Base-by-base conservation (phyloP, 1,140 invertebrate genomes). In the Pseudomyrmex concolor region DNA sequence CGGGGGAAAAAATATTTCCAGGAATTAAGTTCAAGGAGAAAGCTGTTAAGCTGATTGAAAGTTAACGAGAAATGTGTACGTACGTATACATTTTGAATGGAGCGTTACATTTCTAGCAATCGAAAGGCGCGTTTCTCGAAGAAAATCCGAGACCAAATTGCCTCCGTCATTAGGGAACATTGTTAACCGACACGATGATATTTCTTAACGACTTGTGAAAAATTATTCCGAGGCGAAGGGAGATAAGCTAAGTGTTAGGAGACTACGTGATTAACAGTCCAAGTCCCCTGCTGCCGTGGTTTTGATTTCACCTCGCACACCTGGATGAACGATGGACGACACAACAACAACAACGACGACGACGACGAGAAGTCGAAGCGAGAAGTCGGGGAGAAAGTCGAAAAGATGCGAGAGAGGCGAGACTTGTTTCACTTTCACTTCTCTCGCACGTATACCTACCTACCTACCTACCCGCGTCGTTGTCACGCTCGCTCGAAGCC, bases 381-480 rank as follows among this genome's bases (percentile, higher is more conserved):
- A 73, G 9, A 73, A 43, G 19, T 62, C 43, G 63, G 5, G 22
- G 63, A 68, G 63, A 57, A 68, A 55, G 76, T 78, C 54, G 51
- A 8, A 15, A 78, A 78, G 64, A 78, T 50, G 54, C 5, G 34
- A 13, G 62, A 59, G 17, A 57, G 13, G 17, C 25, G 59, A 78
- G 19, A 70, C 43, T 15, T 48, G 19, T 70, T 70, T 70, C 70
- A 70, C 76, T 70, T 78, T 70, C 51, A 78, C 64, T 59, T 48
- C 34, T 48, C 43, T 34, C 64, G 19, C 22, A 5, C 45, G 34
- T 68, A 34, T 34, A 34, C 34, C 5, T 34, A 34, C 34, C 34
- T 17, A 17, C 54, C 15, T 34, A 34, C 34, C 5, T 34, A 34
- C 34, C 34, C 25, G 34, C 54, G 19, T 48, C 25, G 15, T 15